phyloP scores from a whole-genome alignment of 2,888 invertebrate genomes.

The Drosophila paranaensis region DNA sequence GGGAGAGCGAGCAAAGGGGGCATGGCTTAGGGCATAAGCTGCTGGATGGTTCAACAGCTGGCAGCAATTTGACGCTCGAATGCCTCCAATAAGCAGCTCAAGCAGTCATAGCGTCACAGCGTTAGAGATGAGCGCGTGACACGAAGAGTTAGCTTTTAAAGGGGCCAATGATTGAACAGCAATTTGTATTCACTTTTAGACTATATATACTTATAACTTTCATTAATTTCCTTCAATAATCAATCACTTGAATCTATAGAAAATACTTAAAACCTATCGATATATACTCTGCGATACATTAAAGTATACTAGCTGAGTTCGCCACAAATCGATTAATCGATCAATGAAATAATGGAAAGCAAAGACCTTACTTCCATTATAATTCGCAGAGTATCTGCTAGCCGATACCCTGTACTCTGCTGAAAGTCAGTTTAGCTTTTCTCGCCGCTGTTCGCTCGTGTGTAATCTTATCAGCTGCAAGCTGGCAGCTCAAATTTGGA shows the following conservation, averaged over 20 bases:
- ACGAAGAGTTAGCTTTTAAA: neutral
- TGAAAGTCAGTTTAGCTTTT: conserved; percentile 1
- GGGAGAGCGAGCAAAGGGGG: neutral
- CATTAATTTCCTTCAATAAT: too few relatives aligned
- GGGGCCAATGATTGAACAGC: too few relatives aligned
- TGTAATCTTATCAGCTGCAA: conserved; percentile 45
- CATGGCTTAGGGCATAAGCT: conserved; percentile 3
- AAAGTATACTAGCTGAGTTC: too few relatives aligned
- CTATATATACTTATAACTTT: too few relatives aligned
- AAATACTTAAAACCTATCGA: too few relatives aligned
- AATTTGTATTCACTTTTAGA: too few relatives aligned
- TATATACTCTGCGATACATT: too few relatives aligned
- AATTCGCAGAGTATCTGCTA: conserved; percentile 11
- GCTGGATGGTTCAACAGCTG: conserved; percentile 42
- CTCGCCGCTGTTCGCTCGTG: neutral
- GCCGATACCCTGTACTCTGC: neutral
- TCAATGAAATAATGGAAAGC: too few relatives aligned
- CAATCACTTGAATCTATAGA: too few relatives aligned
- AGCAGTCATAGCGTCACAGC: neutral
- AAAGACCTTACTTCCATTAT: neutral
- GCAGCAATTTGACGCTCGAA: conserved; percentile 73
- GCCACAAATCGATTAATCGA: too few relatives aligned
- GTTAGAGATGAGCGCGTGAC: neutral
- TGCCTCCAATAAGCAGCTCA: conserved; percentile 38
- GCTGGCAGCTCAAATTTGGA: conserved; percentile 54